Conservation (phyloP, 2,113 vertebrate species). For the Sciurus niger region DNA sequence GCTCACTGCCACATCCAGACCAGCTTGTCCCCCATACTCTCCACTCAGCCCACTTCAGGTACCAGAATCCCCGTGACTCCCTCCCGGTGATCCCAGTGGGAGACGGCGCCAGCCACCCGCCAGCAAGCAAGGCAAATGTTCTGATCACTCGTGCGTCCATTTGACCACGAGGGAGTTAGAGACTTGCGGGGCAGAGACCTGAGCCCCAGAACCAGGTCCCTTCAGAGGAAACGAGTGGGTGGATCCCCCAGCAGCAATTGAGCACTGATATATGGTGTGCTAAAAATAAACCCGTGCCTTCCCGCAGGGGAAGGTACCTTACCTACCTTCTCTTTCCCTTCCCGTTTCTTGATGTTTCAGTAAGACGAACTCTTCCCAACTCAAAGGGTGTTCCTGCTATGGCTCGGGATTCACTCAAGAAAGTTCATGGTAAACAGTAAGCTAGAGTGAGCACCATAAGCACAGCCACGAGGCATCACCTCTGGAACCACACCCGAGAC, state of each 20-base stretch:
- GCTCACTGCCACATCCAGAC: not conserved
- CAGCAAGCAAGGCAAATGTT: not conserved
- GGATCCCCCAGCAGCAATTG: not conserved
- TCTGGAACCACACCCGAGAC: too few relatives aligned
- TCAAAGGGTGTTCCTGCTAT: not conserved
- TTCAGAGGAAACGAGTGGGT: not conserved
- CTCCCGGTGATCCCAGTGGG: not conserved
- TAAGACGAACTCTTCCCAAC: not conserved
- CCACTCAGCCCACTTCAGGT: not conserved
- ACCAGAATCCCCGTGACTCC: too few relatives aligned
- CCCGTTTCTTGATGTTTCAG: not conserved
- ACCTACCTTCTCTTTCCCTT: not conserved
- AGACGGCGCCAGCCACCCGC: not conserved
- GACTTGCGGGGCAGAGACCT: not conserved
- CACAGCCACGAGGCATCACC: too few relatives aligned
- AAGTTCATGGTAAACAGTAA: not conserved
- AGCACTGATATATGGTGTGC: not conserved
- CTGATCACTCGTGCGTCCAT: not conserved
- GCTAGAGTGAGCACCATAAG: not conserved
- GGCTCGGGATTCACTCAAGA: not conserved
- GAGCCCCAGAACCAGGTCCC: not conserved
- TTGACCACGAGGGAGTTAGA: not conserved
- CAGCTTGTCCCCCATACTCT: not conserved
- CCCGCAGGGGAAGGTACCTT: not conserved
- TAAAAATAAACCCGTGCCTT: constrained; percentile 3